These are phyloP conservation scores for Watersipora subatra DNA, from an alignment of 1,140 invertebrate species.

Conservation along the genomic window DNA sequence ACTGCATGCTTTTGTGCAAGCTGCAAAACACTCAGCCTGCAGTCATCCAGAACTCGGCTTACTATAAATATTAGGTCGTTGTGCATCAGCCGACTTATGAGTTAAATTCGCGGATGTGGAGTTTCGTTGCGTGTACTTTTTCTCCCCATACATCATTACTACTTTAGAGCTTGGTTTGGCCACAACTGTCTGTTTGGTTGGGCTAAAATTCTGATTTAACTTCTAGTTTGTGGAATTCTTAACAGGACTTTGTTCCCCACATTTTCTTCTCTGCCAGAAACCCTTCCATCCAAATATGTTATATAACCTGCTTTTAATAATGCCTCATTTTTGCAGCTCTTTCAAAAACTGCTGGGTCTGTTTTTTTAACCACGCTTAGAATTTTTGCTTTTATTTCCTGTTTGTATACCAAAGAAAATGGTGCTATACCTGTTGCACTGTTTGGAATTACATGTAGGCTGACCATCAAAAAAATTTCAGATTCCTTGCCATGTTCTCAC, in stretches of 20 bases:
- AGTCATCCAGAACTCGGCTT: too few species aligned
- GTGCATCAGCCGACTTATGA: too few species aligned
- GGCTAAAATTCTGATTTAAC: too few species aligned
- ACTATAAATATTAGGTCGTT: too few species aligned
- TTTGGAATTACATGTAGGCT: neutral
- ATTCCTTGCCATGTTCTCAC: conserved; percentile 2
- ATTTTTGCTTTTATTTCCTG: neutral
- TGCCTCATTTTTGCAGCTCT: neutral
- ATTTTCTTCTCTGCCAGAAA: neutral
- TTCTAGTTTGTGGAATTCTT: neutral
- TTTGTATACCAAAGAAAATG: neutral
- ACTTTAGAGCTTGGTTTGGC: too few species aligned
- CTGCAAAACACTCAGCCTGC: too few species aligned
- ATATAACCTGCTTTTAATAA: neutral
- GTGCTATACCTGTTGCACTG: neutral
- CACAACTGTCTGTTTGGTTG: too few species aligned
- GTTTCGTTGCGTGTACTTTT: too few species aligned
- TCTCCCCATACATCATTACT: too few species aligned
- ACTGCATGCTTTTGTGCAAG: too few species aligned
- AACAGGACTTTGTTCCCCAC: neutral
- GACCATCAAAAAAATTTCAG: neutral
- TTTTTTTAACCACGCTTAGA: neutral
- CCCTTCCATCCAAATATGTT: neutral
- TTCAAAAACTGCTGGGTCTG: neutral
- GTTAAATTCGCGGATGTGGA: too few species aligned